These are phyloP conservation scores for Seira sanloemensis DNA, from an alignment of 2,888 invertebrate genomes.

Conservation along the genomic window DNA sequence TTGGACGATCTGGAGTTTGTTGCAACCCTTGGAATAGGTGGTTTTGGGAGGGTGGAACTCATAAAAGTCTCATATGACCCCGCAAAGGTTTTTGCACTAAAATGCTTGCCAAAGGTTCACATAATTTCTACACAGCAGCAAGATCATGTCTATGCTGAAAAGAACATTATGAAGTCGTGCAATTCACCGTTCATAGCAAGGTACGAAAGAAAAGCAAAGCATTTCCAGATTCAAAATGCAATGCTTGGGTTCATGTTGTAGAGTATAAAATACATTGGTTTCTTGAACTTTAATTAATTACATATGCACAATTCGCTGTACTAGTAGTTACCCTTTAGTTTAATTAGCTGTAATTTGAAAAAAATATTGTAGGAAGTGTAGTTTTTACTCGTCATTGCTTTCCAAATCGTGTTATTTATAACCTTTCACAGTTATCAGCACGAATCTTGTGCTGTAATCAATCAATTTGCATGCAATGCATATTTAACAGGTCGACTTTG, in stretches of 20 bases:
- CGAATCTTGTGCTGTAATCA: no score
- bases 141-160: constrained; percentile 92
- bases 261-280: no score
- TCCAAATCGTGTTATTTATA: no score
- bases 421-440: no score
- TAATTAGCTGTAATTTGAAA: no score
- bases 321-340: no score
- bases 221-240: no score
- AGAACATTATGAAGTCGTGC: constrained; percentile 87
- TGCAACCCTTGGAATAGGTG: constrained; percentile 93
- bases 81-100: constrained; percentile 83
- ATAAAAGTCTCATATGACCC: constrained; percentile 76
- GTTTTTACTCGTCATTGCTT: no score
- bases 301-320: no score
- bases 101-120: constrained; percentile 92
- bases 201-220: constrained; percentile 77
- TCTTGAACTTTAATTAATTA: background rate
- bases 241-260: no score
- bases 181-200: constrained; percentile 86
- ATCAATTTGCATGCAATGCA: no score
- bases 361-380: no score
- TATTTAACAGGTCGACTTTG: constrained; percentile 88
- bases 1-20: constrained; percentile 87
- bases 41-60: constrained; percentile 92
- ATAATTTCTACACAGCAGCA: constrained; percentile 92